Evolutionary conservation across 2,888 invertebrate genomes (phyloP).

Genomic region (Parthenolecanium corni): DNA sequence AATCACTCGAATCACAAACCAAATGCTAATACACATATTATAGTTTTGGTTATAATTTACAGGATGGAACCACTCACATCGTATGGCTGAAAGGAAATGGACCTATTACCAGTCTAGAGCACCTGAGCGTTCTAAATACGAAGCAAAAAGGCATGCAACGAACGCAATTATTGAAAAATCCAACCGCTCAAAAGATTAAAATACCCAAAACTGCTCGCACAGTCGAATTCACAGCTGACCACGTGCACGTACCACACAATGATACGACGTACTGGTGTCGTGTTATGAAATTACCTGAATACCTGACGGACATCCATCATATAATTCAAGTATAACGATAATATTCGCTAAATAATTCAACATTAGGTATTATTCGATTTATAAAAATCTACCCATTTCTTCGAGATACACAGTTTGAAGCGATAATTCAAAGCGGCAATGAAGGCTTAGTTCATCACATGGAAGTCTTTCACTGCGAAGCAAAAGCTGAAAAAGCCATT

Average conservation of each 20-base stretch:
- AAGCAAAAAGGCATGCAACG: constrained; percentile 61
- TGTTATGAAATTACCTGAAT: constrained; percentile 63
- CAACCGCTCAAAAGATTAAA: constrained; percentile 38
- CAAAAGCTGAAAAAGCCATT: constrained; percentile 51
- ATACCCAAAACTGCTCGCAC: constrained; percentile 44
- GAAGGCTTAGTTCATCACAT: constrained; percentile 93
- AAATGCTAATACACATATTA: no score
- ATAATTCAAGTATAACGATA: constrained; percentile 51
- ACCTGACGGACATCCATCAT: constrained; percentile 53
- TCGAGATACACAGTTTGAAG: constrained; percentile 52
- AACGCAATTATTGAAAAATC: constrained; percentile 55
- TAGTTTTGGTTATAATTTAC: no score
- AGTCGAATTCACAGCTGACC: constrained; percentile 50
- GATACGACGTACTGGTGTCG: constrained; percentile 99
- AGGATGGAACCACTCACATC: constrained; percentile 83
- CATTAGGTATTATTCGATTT: no score
- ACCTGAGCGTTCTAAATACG: constrained; percentile 49
- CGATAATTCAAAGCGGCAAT: constrained; percentile 64
- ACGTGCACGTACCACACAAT: constrained; percentile 59
- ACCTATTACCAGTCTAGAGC: constrained; percentile 54
- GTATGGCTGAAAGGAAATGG: constrained; percentile 74
- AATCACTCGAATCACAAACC: no score
- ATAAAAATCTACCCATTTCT: no score
- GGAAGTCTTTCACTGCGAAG: constrained; percentile 93
- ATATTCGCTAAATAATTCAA: no score